A percentile compares a stretch with the other conserved stretches of the same genome.
Conservation (phyloP, 2,113 vertebrate species). For the Apteryx owenii region DNA sequence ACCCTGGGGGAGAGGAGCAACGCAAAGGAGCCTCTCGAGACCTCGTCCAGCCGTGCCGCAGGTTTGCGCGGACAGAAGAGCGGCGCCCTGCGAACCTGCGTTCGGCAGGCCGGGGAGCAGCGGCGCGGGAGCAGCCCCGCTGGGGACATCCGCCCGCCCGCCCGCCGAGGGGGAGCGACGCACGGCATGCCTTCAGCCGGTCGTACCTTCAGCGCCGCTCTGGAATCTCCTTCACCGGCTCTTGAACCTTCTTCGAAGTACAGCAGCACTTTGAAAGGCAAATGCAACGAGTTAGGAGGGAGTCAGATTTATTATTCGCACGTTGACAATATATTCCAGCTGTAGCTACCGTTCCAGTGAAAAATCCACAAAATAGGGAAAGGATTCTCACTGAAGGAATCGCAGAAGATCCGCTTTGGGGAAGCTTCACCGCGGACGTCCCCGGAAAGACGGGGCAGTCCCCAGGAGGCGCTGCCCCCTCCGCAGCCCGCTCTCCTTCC, state of each 20-base stretch:
- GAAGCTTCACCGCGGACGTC: background rate
- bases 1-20: background rate
- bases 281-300: fast-evolving
- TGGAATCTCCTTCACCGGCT: background rate
- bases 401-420: background rate
- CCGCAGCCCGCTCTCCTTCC: fast-evolving
- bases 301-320: fast-evolving
- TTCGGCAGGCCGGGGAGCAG: background rate
- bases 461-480: background rate
- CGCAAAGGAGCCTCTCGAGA: background rate
- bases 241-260: background rate
- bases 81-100: no score
- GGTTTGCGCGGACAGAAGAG: no score
- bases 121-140: fast-evolving
- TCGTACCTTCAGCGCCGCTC: fast-evolving
- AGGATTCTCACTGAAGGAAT: background rate
- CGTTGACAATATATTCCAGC: background rate
- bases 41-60: background rate
- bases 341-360: fast-evolving
- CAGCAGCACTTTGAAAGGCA: fast-evolving
- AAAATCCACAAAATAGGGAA: background rate
- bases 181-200: fast-evolving
- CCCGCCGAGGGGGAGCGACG: background rate
- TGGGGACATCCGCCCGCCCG: fast-evolving
- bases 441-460: background rate